These are phyloP conservation scores for Gymnothorax javanicus DNA, from an alignment of 2,797 vertebrate species.

Conservation along the genomic window DNA sequence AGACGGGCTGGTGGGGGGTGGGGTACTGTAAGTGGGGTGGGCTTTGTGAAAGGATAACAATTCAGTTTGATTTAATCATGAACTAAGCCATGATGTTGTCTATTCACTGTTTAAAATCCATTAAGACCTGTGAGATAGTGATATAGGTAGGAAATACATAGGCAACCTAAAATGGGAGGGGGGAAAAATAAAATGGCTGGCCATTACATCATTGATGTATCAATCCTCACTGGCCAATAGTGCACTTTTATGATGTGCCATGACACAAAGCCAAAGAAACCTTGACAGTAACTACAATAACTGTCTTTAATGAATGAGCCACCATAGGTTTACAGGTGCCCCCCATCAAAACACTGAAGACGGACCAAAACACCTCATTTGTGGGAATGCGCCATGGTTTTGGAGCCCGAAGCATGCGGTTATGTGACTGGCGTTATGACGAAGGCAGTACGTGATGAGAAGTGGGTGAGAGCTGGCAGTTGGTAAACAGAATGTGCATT, in stretches of 20 bases:
- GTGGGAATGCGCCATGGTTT: background rate
- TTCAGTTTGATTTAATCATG: background rate
- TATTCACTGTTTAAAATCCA: background rate
- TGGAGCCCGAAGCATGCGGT: slow-evolving; percentile 10
- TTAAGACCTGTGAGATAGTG: background rate
- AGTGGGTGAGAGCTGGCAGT: slow-evolving; percentile 41
- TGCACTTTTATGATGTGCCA: background rate
- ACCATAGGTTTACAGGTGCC: background rate
- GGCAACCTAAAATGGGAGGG: background rate
- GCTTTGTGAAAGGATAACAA: background rate
- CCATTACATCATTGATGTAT: background rate
- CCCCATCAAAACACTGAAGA: background rate
- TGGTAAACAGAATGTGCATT: slow-evolving; percentile 60
- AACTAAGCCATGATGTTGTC: background rate
- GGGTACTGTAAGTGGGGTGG: slow-evolving; percentile 43
- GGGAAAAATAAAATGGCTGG: background rate
- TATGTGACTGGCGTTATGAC: slow-evolving; percentile 18
- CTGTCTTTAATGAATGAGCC: background rate
- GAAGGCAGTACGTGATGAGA: slow-evolving; percentile 13
- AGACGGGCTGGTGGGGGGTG: background rate
- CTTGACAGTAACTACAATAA: background rate
- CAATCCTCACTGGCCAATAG: background rate
- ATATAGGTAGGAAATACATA: background rate
- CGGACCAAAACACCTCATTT: background rate
- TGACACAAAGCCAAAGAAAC: background rate